Base-by-base conservation (phyloP, 2,888 invertebrate genomes). In the Callinectes sapidus region DNA sequence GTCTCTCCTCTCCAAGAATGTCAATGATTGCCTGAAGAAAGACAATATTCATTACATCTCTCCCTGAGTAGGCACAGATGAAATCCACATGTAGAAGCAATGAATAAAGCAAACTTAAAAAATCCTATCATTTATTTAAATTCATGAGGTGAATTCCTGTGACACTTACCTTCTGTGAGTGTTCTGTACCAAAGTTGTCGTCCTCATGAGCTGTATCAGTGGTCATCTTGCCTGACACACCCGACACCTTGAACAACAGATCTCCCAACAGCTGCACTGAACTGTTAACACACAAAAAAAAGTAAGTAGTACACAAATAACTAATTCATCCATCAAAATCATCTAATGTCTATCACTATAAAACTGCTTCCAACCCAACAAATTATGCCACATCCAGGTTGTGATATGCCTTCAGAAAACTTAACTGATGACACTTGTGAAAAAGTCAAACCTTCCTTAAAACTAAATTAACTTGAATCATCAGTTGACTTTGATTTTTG, bases 201-300 rank as follows among this genome's bases (percentile, higher is more conserved):
- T 99, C 99, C 96, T 99, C 99, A 95, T 98, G 98, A 0, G 99
- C 99, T 0, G 99, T 99, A 96, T 99, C 99, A 0, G 99, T 99
- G 66, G 98, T 98, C 99, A 99, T 99, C 96, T 99, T 99, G 91
- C 99, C 99, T 54, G 99, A 98, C 0, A 99, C 99, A 90, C 99
- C 99, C 1, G 99, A 99, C 95, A 99, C 98, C 94, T 98, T 97
- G 96, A 99, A 99, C 42, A 99, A 96, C 89, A 99, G 96, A 96
- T 99, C 99, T 23, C 95, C 95, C 48, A 95, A 90, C 81, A 95
- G 92, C 91, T 95, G 94, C 16, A 95, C 94, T 18, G 95, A 95
- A 66, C 95, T 94, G 93, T 18, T 13, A 48, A 87, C 42, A 87
- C 28, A 32, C 87, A 87, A 14, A 23, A 87, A 14, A 23, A 48